Base-by-base conservation (phyloP, 2,888 invertebrate species). In the Sminthurides aquaticus region DNA sequence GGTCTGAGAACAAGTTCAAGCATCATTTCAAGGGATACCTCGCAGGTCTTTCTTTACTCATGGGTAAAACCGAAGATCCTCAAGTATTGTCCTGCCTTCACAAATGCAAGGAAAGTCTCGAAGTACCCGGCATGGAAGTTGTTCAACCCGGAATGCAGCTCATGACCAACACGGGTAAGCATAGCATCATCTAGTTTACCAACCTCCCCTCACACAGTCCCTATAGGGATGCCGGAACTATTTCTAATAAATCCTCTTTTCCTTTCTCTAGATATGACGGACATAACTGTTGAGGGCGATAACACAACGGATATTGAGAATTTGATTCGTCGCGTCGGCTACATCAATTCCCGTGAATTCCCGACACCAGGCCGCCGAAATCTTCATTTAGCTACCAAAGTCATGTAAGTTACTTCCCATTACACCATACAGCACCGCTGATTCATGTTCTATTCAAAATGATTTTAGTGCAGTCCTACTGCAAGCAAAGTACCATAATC, bases 301-400 rank as follows among this genome's bases (percentile, higher is more conserved):
- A 92, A 91, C 77, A 88, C 90, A 71, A 89, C 89, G 18, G 93
- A 95, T 78, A 85, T 96, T 72, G 94, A 95, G 79, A 88, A 87
- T 1, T 78, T 95, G 57, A 83, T 94, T 68, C 86, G 90, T 5
- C 87, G 89, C 76, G 87, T 98, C 73, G 71, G 71, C 52, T 98
- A 98, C 80, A 88, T 90, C 8, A 98, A 98, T 80, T 87, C 89
- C 18, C 85, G 95, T 65, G 86, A 89, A 75, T 91, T 89, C 81
- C 96, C 97, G 20, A 95, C 95, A n/a, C 93, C 96, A 2, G 98
- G 97, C 3, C 82, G 96, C 3, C 82, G 98, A 26, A 93, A 91
- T 77, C 84, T 94, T 76, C 86, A 87, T 73, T 82, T 95, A 18
- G 85, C 86, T 54, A 92, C 93, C 2, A 87, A 87, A 66, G 87